Evolutionary conservation across 2,888 invertebrate species (phyloP).

Genomic region (Eurois occulta): DNA sequence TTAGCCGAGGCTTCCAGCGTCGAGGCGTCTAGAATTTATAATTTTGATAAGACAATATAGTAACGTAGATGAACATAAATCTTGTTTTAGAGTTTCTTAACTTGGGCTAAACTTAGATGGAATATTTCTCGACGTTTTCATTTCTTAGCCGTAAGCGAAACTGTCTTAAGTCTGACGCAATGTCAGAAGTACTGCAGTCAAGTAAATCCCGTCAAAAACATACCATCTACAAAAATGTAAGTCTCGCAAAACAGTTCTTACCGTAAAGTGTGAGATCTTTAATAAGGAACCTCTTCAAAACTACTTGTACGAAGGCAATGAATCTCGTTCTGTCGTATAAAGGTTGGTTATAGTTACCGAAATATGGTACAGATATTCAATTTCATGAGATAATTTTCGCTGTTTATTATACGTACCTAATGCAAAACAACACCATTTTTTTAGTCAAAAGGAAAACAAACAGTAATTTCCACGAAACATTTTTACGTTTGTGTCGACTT

Average conservation of each 20-base stretch:
- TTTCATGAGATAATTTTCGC: neutral
- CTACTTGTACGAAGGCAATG: too few species aligned
- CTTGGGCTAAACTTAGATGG: conserved; percentile 36
- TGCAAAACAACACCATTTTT: neutral
- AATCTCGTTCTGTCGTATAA: too few species aligned
- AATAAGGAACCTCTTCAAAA: too few species aligned
- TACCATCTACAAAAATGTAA: too few species aligned
- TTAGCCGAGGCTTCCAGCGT: conserved; percentile 14
- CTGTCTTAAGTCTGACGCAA: conserved; percentile 16
- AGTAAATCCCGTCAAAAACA: neutral
- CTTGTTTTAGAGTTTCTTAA: conserved; percentile 29
- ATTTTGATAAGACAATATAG: conserved; percentile 48
- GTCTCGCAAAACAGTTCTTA: too few species aligned
- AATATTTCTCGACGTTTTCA: conserved; percentile 29
- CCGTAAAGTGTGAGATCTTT: too few species aligned
- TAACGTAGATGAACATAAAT: conserved; percentile 24
- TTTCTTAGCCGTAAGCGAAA: conserved; percentile 7
- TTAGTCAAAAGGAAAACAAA: conserved; percentile 4
- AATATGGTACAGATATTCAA: neutral
- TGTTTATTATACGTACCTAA: neutral
- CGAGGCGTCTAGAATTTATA: conserved; percentile 50
- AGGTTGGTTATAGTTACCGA: neutral
- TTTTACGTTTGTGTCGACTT: conserved; percentile 36
- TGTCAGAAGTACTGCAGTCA: conserved; percentile 13
- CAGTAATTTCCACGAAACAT: conserved; percentile 21